A percentile compares a stretch with the other conserved stretches of the same genome.
These are phyloP conservation scores for Nylanderia fulva DNA, from an alignment of 1,140 invertebrate genomes.

Conservation along the genomic window DNA sequence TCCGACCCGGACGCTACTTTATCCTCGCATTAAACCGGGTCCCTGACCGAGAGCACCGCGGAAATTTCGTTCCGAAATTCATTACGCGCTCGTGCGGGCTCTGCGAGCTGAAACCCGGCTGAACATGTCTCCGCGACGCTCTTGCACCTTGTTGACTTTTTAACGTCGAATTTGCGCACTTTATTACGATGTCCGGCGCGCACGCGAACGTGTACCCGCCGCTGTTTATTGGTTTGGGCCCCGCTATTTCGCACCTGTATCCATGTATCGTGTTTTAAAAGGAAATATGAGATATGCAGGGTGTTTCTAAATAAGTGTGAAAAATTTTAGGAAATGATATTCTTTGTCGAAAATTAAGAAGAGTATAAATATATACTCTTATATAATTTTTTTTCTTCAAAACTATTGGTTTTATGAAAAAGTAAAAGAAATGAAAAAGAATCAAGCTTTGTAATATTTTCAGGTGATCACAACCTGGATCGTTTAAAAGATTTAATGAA, in stretches of 20 bases:
- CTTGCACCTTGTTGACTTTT: constrained; percentile 65
- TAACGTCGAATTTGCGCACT: constrained; percentile 62
- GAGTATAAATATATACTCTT: too few relatives aligned
- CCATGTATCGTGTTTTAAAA: neutral
- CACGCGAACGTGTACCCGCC: constrained; percentile 18
- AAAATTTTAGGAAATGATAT: too few relatives aligned
- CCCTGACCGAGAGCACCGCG: constrained; percentile 65
- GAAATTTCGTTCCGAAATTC: constrained; percentile 78
- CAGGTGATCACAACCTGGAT: too few relatives aligned
- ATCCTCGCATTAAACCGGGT: constrained; percentile 81
- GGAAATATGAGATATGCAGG: too few relatives aligned
- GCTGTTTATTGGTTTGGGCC: constrained; percentile 50
- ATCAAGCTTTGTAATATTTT: too few relatives aligned
- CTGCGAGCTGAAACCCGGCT: constrained; percentile 8
- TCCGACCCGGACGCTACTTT: constrained; percentile 84
- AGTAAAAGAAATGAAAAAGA: too few relatives aligned
- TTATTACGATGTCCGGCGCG: constrained; percentile 59
- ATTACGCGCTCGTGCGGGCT: constrained; percentile 66
- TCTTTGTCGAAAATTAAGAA: too few relatives aligned
- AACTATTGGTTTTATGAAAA: too few relatives aligned
- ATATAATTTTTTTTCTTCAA: too few relatives aligned
- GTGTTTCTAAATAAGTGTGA: too few relatives aligned
- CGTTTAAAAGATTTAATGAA: too few relatives aligned
- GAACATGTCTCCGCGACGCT: constrained; percentile 34
- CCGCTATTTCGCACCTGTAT: constrained; percentile 33